phyloP scores from a whole-genome alignment of 2,113 vertebrate species.

The Tyrannus savana region DNA sequence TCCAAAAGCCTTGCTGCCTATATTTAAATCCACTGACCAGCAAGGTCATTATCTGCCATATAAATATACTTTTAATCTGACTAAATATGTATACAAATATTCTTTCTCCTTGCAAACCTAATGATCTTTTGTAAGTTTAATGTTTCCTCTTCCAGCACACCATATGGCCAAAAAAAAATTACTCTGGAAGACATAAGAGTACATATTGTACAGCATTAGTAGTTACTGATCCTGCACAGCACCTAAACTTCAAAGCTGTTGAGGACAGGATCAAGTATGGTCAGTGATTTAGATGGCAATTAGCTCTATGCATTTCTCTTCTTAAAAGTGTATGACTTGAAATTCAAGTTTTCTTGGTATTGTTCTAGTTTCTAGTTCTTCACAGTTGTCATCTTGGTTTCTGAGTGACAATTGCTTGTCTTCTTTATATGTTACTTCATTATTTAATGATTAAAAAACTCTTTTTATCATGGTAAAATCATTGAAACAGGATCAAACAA shows the following conservation, averaged over 20 bases:
- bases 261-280: not conserved
- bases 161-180: not conserved
- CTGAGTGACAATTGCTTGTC: not conserved
- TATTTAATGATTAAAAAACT: not conserved
- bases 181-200: not conserved
- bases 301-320: not conserved
- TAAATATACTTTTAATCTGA: not conserved
- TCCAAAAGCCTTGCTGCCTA: not conserved
- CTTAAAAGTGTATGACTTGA: not conserved
- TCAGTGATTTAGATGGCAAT: not conserved
- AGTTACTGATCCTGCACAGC: not conserved
- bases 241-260: not conserved
- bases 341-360: not conserved
- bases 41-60: not conserved
- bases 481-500: not conserved
- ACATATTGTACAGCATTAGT: not conserved
- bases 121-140: not conserved
- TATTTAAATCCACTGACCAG: not conserved
- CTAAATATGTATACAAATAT: not conserved
- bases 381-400: not conserved
- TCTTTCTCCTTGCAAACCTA: not conserved
- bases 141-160: not conserved
- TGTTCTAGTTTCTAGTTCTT: not conserved
- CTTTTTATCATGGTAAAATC: not conserved
- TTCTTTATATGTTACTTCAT: not conserved